Evolutionary conservation across 2,888 invertebrate genomes (phyloP).

Genomic region (Sthenelais limicola): DNA sequence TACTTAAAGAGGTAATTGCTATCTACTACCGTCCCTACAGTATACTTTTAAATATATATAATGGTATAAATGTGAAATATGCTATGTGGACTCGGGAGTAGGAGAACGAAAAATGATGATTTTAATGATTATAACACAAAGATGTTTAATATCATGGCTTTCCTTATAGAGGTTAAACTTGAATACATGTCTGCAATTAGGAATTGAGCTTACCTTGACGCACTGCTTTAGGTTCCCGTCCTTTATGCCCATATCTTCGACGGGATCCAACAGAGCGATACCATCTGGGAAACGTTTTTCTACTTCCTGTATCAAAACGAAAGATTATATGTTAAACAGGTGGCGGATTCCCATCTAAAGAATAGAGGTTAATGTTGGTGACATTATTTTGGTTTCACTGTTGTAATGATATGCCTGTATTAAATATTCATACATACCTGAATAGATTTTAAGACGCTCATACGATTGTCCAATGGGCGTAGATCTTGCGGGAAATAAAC

Average conservation of each 20-base stretch:
- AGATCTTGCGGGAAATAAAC: conserved; percentile 93
- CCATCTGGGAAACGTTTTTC: conserved; percentile 90
- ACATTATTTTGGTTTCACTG: neutral
- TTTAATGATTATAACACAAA: no score
- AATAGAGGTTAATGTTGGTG: neutral
- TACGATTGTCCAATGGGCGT: conserved; percentile 86
- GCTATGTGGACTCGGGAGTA: no score
- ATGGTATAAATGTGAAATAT: no score
- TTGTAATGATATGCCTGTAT: neutral
- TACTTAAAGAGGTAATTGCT: no score
- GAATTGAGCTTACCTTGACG: conserved; percentile 73
- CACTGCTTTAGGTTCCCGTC: conserved; percentile 85
- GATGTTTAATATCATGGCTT: no score
- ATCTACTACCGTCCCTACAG: no score
- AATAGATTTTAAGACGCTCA: conserved; percentile 79
- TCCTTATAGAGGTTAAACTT: no score
- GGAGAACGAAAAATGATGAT: no score
- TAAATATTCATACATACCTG: conserved; percentile 56
- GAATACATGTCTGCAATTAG: neutral
- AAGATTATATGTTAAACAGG: neutral
- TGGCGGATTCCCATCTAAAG: no score
- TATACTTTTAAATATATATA: no score
- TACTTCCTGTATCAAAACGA: conserved; percentile 73
- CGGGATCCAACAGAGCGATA: conserved; percentile 91
- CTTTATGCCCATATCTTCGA: conserved; percentile 96